phyloP scores from a whole-genome alignment of 2,888 invertebrate species.

The Andrena praecox region DNA sequence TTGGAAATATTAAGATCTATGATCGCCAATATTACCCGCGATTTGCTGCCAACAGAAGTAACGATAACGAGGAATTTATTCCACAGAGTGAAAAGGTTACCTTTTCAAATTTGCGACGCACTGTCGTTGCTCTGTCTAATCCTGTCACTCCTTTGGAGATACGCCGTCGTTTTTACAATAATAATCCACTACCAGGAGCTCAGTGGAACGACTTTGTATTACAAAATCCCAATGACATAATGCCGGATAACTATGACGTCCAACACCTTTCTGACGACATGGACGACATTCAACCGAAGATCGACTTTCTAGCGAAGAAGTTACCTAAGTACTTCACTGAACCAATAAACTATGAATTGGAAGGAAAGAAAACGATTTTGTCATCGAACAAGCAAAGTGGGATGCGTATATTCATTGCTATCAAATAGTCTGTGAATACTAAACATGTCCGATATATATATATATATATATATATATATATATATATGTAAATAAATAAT shows the following conservation, averaged over 20 bases:
- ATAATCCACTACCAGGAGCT: not conserved
- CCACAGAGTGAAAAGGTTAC: slow-evolving; percentile 6
- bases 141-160: not conserved
- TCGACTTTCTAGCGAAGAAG: not conserved
- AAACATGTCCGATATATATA: too few species aligned
- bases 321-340: not conserved
- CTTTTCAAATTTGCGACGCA: slow-evolving; percentile 1
- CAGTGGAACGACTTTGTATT: not conserved
- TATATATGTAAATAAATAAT: too few species aligned
- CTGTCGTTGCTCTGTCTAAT: not conserved
- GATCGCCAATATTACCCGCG: not conserved
- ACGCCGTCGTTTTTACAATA: not conserved
- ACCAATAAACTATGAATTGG: not conserved
- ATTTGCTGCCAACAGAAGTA: not conserved
- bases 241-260: not conserved
- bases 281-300: not conserved
- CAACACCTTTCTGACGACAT: not conserved
- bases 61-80: not conserved
- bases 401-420: too few species aligned
- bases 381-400: not conserved
- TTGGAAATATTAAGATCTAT: not conserved
- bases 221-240: not conserved
- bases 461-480: too few species aligned
- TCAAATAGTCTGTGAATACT: too few species aligned
- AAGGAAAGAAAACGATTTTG: not conserved